Evolutionary conservation across 2,888 invertebrate species (phyloP), one percentile per base, ranked within the genome.

Genomic region (Dolichomitus sp.): DNA sequence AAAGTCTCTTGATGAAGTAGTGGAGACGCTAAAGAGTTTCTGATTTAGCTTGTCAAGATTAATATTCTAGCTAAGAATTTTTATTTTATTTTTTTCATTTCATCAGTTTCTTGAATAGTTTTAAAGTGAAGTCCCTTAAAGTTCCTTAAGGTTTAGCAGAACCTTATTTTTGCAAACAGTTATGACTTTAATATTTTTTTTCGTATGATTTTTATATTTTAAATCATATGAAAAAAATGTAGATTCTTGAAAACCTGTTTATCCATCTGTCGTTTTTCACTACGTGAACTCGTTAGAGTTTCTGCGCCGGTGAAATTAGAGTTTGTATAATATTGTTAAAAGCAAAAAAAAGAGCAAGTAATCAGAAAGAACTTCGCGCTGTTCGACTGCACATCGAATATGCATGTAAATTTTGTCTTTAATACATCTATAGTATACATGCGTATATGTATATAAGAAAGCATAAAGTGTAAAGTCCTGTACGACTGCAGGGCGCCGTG

Each of bases 331-430:
- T 66, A 52, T 50, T 66, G 63, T 27, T 19, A 70, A 70, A 52
- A n/a, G 14, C 11, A 50, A 48, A 23, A 19, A 45, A 42, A 50
- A 19, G 19, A 11, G 61, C 12, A 17, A 33, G 37, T n/a, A 37
- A 59, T n/a, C 42, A 37, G 69, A 14, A 17, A 45, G 27, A 57
- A 14, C 19, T 57, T 33, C 50, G 50, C 59, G 45, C 37, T 54
- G 27, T 50, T 73, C 59, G 66, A 65, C 63, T 54, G 54, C 70
- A 33, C 70, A 54, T 68, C 23, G 68, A 23, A 33, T 27, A 57
- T 12, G 37, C 37, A 78, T 78, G 69, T 17, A 82, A 63, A 78
- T 74, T 69, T 74, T 37, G 48, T 40, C 65, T 48, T 17, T 9
- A 17, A 80, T 69, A 76, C 42, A 61, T 54, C 23, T 19, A 27